Conservation (phyloP, 92 coral and sea anemone genomes). For the Parazoanthus darwini region DNA sequence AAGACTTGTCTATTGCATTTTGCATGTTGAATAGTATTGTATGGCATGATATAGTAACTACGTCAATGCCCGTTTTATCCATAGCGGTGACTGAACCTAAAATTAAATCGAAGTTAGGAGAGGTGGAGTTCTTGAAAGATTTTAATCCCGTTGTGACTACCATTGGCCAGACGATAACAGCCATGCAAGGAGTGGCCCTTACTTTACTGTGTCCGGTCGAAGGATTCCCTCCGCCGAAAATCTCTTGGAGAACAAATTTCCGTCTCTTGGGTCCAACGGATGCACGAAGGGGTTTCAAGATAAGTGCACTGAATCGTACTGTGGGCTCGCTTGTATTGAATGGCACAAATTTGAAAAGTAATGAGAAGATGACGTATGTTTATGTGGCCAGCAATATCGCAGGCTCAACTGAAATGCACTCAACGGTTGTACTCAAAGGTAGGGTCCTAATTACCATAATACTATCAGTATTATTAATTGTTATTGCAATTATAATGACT, state of each 20-base stretch:
- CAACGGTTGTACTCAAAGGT: conserved; percentile 70
- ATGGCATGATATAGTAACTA: background rate
- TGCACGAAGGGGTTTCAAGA: conserved; percentile 43
- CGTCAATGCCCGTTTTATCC: background rate
- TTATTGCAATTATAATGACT: too few species aligned
- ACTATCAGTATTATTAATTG: too few species aligned
- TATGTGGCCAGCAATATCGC: conserved; percentile 71
- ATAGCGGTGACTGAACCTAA: conserved; percentile 52
- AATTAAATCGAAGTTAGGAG: conserved; percentile 58
- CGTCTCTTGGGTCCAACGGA: conserved; percentile 22
- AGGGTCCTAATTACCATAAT: background rate
- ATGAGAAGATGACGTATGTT: conserved; percentile 48
- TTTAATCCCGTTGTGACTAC: conserved; percentile 30
- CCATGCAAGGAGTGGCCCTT: conserved; percentile 57
- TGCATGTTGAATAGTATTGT: too few species aligned
- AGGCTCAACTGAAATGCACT: conserved; percentile 58
- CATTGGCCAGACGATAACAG: conserved; percentile 65
- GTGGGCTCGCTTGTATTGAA: conserved; percentile 20
- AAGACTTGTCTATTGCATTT: too few species aligned
- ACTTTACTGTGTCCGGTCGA: conserved; percentile 64
- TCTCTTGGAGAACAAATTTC: conserved; percentile 61
- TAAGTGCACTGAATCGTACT: background rate
- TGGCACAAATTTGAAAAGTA: conserved; percentile 29
- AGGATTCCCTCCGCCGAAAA: conserved; percentile 69
- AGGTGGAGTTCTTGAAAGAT: conserved; percentile 53